Base-by-base conservation (phyloP, 2,797 vertebrate genomes). In the Molossus molossus region DNA sequence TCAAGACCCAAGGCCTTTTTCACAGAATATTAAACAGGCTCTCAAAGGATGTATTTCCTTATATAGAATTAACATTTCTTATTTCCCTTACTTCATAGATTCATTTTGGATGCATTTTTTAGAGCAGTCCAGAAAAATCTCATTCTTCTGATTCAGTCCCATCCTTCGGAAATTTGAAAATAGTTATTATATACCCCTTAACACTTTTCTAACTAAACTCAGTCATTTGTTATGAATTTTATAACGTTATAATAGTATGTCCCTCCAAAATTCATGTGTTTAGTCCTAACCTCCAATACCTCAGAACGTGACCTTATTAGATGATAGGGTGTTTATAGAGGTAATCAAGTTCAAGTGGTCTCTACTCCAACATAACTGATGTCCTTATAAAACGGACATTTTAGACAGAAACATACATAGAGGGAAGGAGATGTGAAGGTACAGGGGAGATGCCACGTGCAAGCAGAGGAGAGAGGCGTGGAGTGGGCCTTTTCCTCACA, bases 91-190 rank as follows among this genome's bases (percentile, higher is more conserved):
- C 5, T 79, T 83, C 17, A 21, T 64, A 50, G 62, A 50, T 87
- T 91, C 27, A 57, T 85, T 91, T 88, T 70, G 48, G 37, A 15
- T 93, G 87, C 64, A 7, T 37, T 25, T 81, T 96, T 87, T 48
- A 70, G 29, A 90, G 33, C 40, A 93, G 23, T 23, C 48, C 23
- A 67, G 67, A 75, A 82, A 93, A 92, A 45, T 17, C 5, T 75
- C 11, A 57, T 40, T 9, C 5, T 3, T 82, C 55, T 90, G 65
- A 87, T 84, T 50, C 29, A 93, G 5, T 1, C 20, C 1, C 25
- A 7, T 79, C 3, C 3, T 95, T 87, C 33, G 70, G 48, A 85
- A 93, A 86, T 77, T 94, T 96, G 67, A 94, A 86, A 95, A 40
- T 18, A 64, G 5, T 81, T 76, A 23, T 60, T 14, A 4, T 64